These are phyloP conservation scores for Thunnus albacares DNA, from an alignment of 2,797 vertebrate species.

Conservation along the genomic window DNA sequence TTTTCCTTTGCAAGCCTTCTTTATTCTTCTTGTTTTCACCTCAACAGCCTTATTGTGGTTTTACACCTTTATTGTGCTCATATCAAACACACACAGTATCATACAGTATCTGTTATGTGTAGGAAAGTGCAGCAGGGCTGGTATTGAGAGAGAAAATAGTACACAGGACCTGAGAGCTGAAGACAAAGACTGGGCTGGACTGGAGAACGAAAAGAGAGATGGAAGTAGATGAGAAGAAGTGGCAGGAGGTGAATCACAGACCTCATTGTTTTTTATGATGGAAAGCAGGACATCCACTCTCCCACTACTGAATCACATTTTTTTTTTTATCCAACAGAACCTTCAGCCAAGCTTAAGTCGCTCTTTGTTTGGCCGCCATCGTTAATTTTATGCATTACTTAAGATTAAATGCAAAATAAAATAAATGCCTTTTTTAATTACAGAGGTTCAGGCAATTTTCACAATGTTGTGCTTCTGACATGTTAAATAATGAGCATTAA, in stretches of 20 bases:
- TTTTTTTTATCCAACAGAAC: background rate
- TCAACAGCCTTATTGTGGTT: too few relatives aligned
- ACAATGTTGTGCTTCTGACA: constrained; percentile 19
- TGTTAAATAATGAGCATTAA: constrained; percentile 50
- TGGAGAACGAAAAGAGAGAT: background rate
- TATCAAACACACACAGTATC: too few relatives aligned
- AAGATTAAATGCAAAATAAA: constrained; percentile 18
- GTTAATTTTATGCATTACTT: constrained; percentile 23
- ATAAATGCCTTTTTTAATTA: constrained; percentile 34
- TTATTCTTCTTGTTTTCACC: too few relatives aligned
- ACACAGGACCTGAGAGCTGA: background rate
- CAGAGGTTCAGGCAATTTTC: constrained; percentile 11
- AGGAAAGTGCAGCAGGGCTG: too few relatives aligned
- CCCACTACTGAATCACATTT: background rate
- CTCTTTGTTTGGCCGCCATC: constrained; percentile 12
- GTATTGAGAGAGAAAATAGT: too few relatives aligned
- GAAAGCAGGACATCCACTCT: background rate
- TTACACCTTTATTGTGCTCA: too few relatives aligned
- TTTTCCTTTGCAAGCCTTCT: too few relatives aligned
- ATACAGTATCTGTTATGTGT: too few relatives aligned
- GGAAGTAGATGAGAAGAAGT: background rate
- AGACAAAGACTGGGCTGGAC: background rate
- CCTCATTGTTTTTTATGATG: background rate
- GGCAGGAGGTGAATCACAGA: background rate
- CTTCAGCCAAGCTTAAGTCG: background rate